Evolutionary conservation across 1,140 invertebrate genomes (phyloP).

Genomic region (Drosophila parabipectinata): DNA sequence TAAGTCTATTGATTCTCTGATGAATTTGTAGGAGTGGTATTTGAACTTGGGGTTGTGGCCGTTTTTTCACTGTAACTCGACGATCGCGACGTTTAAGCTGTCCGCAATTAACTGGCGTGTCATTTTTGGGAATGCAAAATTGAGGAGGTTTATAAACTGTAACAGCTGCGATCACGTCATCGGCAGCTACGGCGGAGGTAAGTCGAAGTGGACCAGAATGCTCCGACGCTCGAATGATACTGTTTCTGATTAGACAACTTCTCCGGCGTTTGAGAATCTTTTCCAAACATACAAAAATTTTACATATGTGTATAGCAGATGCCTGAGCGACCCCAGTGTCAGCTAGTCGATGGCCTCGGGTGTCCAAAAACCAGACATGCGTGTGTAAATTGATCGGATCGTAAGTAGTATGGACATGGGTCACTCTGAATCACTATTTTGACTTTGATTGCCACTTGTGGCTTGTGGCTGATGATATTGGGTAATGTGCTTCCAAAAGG

Average conservation of each 20-base stretch:
- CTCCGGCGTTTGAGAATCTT: constrained; percentile 15
- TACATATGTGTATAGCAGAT: constrained; percentile 30
- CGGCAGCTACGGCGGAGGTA: constrained; percentile 12
- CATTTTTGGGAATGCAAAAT: constrained; percentile 37
- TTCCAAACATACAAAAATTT: background rate
- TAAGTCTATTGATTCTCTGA: constrained; percentile 21
- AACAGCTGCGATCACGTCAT: constrained; percentile 45
- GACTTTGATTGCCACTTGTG: constrained; percentile 32
- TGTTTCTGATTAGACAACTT: constrained; percentile 28
- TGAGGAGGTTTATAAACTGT: constrained; percentile 20
- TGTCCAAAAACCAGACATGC: constrained; percentile 53
- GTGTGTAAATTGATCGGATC: constrained; percentile 39
- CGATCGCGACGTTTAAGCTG: constrained; percentile 3
- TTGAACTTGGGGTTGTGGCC: constrained; percentile 28
- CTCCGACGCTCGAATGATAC: constrained; percentile 30
- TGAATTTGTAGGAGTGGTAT: constrained; percentile 38
- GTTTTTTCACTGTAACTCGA: constrained; percentile 9
- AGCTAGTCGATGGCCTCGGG: constrained; percentile 36
- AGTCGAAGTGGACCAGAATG: constrained; percentile 19
- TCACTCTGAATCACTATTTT: constrained; percentile 26
- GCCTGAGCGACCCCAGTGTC: constrained; percentile 28
- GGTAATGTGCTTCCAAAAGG: constrained; percentile 3
- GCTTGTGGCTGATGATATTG: background rate
- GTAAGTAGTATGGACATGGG: constrained; percentile 1
- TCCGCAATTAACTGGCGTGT: constrained; percentile 22